phyloP scores from a whole-genome alignment of 2,888 invertebrate genomes.

The Drosophila pegasa region DNA sequence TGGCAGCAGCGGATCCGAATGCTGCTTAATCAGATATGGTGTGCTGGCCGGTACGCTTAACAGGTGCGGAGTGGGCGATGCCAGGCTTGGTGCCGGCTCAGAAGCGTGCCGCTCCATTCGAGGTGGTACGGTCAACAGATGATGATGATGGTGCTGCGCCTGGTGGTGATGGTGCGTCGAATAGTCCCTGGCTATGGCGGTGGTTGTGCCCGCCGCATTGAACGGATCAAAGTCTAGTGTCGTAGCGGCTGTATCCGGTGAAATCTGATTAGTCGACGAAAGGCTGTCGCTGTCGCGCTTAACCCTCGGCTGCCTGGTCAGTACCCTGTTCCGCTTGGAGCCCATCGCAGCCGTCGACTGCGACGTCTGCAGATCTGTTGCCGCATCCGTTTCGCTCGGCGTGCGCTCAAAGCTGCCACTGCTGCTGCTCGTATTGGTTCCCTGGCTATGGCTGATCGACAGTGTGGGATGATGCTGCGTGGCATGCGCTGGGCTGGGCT shows the following conservation, averaged over 20 bases:
- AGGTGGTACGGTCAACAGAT: constrained; percentile 85
- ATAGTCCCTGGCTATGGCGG: constrained; percentile 60
- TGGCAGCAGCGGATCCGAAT: constrained; percentile 88
- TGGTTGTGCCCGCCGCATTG: constrained; percentile 70
- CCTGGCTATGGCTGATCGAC: constrained; percentile 66
- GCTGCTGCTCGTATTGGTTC: constrained; percentile 54
- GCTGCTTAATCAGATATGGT: constrained; percentile 88
- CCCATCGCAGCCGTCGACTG: constrained; percentile 84
- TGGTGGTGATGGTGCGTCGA: constrained; percentile 67
- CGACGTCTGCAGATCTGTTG: constrained; percentile 46
- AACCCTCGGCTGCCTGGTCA: constrained; percentile 89
- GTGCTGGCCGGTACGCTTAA: constrained; percentile 87
- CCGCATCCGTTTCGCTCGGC: constrained; percentile 48
- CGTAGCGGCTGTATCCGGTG: constrained; percentile 80
- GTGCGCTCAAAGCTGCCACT: constrained; percentile 61
- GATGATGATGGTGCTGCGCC: constrained; percentile 59
- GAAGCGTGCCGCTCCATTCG: constrained; percentile 87
- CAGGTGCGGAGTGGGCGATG: constrained; percentile 86
- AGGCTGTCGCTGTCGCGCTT: constrained; percentile 87
- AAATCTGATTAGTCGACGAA: constrained; percentile 82
- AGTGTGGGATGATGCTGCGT: constrained; percentile 46
- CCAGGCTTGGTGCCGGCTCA: constrained; percentile 86
- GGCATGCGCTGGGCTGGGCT: constrained; percentile 63
- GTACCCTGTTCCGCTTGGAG: constrained; percentile 87
- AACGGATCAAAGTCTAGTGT: constrained; percentile 82